Conservation (phyloP, 2,113 vertebrate genomes). For the Heterotis niloticus region DNA sequence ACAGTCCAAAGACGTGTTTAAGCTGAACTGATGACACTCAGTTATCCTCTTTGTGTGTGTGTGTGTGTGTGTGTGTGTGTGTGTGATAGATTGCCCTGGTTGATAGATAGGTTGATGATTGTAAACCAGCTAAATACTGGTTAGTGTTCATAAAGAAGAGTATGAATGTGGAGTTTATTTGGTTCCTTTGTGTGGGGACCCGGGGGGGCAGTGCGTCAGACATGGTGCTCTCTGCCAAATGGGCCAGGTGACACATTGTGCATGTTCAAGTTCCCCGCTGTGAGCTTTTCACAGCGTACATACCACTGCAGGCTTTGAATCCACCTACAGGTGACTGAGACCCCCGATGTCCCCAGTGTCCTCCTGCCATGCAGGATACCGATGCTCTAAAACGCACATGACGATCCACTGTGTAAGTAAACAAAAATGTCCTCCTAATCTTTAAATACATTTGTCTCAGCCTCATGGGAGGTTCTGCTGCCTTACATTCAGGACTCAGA, state of each 20-base stretch:
- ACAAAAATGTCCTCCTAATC: not conserved
- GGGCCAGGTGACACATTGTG: not conserved
- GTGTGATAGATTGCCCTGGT: no score
- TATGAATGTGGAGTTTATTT: not conserved
- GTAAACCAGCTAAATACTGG: no score
- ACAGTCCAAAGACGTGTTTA: no score
- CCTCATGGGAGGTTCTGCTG: not conserved
- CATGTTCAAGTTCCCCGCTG: not conserved
- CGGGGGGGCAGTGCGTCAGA: not conserved
- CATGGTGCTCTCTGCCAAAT: not conserved
- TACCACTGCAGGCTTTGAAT: not conserved
- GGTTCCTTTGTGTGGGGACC: not conserved
- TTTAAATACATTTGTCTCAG: not conserved
- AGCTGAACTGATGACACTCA: no score
- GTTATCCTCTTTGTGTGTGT: no score
- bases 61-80: no score
- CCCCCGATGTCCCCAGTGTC: not conserved
- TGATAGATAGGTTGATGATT: no score
- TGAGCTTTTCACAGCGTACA: not conserved
- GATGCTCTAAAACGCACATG: not conserved
- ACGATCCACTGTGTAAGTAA: not conserved
- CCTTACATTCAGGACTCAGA: not conserved
- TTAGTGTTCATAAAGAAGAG: no score
- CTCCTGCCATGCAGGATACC: not conserved
- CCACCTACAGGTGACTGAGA: slow-evolving; percentile 7